phyloP scores from a whole-genome alignment of 2,888 invertebrate genomes.

The Celastrina argiolus region DNA sequence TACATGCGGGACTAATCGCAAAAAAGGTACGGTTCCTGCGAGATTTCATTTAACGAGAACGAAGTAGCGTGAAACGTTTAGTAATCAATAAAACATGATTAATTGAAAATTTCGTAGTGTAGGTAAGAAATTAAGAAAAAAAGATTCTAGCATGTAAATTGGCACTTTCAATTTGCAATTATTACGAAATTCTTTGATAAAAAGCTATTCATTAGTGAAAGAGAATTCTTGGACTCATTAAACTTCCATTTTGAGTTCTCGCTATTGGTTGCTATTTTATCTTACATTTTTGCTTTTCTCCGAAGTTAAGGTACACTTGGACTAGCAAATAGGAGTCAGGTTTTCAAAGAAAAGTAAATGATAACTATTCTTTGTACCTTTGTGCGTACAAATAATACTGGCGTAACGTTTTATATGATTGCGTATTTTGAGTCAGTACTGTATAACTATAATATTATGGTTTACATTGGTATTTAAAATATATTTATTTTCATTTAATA shows the following conservation, averaged over 20 bases:
- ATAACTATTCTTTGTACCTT: too few relatives aligned
- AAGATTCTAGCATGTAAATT: not conserved
- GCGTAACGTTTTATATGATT: too few relatives aligned
- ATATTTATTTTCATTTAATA: too few relatives aligned
- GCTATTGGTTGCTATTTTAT: not conserved
- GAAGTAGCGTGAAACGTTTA: too few relatives aligned
- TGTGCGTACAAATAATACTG: too few relatives aligned
- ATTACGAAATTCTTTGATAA: constrained; percentile 6
- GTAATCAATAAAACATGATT: not conserved
- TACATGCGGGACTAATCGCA: too few relatives aligned
- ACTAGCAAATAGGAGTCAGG: not conserved
- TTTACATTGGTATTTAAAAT: too few relatives aligned
- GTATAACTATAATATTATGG: too few relatives aligned
- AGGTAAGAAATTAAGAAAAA: not conserved
- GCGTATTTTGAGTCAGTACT: too few relatives aligned
- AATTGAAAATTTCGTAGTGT: not conserved
- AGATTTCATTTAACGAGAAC: too few relatives aligned
- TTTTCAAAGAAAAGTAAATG: not conserved
- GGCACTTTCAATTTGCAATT: not conserved
- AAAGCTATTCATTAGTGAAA: not conserved
- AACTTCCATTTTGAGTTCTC: not conserved
- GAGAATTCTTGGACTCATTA: not conserved
- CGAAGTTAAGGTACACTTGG: not conserved
- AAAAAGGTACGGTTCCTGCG: too few relatives aligned
- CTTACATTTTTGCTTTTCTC: not conserved